phyloP scores from a whole-genome alignment of 2,888 invertebrate species.

The Microctonus aethiopoides region DNA sequence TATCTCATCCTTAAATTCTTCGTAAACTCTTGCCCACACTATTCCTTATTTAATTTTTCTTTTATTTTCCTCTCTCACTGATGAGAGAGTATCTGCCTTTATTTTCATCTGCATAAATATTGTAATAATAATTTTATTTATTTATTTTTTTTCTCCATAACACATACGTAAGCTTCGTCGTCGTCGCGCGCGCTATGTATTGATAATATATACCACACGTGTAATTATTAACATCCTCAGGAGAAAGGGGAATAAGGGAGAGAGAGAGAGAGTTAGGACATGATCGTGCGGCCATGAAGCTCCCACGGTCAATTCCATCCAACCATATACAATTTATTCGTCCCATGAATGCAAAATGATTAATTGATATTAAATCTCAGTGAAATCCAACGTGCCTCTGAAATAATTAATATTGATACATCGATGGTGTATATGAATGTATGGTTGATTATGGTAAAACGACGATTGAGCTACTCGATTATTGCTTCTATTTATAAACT shows the following conservation, averaged over 20 bases:
- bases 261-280: no score
- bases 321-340: slow-evolving; percentile 28
- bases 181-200: slow-evolving; percentile 6
- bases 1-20: slow-evolving; percentile 10
- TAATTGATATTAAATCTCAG: slow-evolving; percentile 32
- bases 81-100: no score
- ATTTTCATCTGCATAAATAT: slow-evolving; percentile 55
- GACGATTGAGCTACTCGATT: not conserved
- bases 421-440: slow-evolving; percentile 16
- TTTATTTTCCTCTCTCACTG: not conserved
- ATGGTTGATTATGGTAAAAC: not conserved
- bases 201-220: not conserved
- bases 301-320: slow-evolving; percentile 28
- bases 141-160: not conserved
- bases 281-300: slow-evolving; percentile 10
- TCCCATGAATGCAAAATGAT: slow-evolving; percentile 21
- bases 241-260: no score
- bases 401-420: slow-evolving; percentile 21
- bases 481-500: slow-evolving; percentile 1
- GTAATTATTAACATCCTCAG: slow-evolving; percentile 30
- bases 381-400: slow-evolving; percentile 17
- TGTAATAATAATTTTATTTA: slow-evolving; percentile 37
- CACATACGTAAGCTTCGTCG: not conserved
- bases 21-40: slow-evolving; percentile 16
- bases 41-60: not conserved